Base-by-base conservation (phyloP, 2,113 vertebrate species). In the Dipodomys merriami region DNA sequence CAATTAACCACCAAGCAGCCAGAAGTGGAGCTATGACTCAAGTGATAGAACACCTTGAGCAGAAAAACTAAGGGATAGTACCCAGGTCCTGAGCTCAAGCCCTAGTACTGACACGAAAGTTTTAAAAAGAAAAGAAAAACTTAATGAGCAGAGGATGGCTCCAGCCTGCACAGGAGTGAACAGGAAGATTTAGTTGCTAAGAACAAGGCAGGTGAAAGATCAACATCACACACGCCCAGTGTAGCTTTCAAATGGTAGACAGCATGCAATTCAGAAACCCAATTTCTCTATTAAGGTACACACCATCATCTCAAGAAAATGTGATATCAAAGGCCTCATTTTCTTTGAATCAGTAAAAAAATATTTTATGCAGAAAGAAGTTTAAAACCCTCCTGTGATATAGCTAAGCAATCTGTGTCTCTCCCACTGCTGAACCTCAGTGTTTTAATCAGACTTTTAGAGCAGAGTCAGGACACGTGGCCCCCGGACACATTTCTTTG, bases 371-470 rank as follows among this genome's bases (percentile, higher is more conserved):
- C 33, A 78, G 57, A 94, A 46, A 73, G 35, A 68, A 89, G 78
- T 83, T 78, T 73, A 67, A 95, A 93, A 67, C 13, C 53, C 77
- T 60, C n/a, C 19, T 62, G 78, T 91, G 68, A 53, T 39, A 60
- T 25, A 85, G 19, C 72, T 79, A 94, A 35, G 15, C 77, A 39
- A 62, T 30, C 39, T 7, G 6, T 46, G n/a, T 39, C n/a, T 77
- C 91, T 84, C 68, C 78, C 20, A 13, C 4, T 35, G 4, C 30
- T 18, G 6, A 73, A n/a, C 18, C 35, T 30, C 74, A 89, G 35
- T 0, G 3, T 4, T 4, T 65, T 67, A 29, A 89, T 84, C 25
- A 53, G 33, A 57, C 23, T 29, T 73, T 4, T 12, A 25, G 11
- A 49, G 64, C 68, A 80, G 33, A 46, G 10, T 79, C 35, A 67